Evolutionary conservation across 2,797 vertebrate species (phyloP).

Genomic region (Octomys mimax): DNA sequence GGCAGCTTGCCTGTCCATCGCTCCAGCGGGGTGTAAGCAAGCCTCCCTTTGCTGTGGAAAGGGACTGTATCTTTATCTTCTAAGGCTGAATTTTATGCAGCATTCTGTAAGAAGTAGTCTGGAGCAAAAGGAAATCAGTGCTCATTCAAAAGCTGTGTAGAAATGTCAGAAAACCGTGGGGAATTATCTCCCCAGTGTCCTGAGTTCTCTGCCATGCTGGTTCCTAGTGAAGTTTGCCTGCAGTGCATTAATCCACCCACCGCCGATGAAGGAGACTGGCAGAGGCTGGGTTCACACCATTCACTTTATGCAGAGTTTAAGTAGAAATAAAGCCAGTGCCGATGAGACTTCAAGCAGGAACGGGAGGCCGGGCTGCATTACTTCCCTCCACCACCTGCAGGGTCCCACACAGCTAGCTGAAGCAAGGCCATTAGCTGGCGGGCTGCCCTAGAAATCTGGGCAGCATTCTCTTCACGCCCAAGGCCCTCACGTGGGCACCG

Average conservation of each 20-base stretch:
- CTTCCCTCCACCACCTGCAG: not conserved
- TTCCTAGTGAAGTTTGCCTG: slow-evolving; percentile 12
- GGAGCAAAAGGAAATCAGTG: not conserved
- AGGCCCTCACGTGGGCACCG: not conserved
- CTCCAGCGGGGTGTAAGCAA: not conserved
- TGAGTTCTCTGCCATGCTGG: not conserved
- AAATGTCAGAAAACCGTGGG: not conserved
- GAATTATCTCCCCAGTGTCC: not conserved
- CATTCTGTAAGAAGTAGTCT: slow-evolving; percentile 7
- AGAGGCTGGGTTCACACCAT: not conserved
- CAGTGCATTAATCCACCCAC: not conserved
- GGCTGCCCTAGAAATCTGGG: not conserved
- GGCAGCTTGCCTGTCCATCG: not conserved
- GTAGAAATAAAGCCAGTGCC: not conserved
- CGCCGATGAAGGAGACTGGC: not conserved
- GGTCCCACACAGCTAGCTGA: not conserved
- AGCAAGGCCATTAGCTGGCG: not conserved
- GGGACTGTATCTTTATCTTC: not conserved
- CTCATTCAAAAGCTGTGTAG: not conserved
- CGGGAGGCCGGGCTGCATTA: not conserved
- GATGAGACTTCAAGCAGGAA: not conserved
- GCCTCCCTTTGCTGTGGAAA: not conserved
- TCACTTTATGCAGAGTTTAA: not conserved
- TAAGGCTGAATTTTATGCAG: not conserved
- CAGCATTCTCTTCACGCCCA: not conserved